These are phyloP conservation scores for Epistrophella euchroma DNA, from an alignment of 2,888 invertebrate species.

Conservation along the genomic window DNA sequence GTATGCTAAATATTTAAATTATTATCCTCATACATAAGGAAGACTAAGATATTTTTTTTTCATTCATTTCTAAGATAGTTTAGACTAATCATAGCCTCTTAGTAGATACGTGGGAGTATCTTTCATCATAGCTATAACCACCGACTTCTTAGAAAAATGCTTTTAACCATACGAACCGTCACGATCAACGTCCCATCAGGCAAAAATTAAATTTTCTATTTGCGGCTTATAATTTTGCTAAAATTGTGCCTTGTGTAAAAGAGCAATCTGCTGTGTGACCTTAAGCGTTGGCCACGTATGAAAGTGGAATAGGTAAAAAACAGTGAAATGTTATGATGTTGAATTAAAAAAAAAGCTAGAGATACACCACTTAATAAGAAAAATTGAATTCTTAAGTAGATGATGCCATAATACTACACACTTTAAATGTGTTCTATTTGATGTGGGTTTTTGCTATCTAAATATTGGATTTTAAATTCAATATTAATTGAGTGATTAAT, in stretches of 20 bases:
- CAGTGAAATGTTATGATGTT: slow-evolving; percentile 6
- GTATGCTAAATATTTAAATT: not conserved
- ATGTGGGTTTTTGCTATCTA: too few species aligned
- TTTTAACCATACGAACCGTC: slow-evolving; percentile 40
- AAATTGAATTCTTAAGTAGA: slow-evolving; percentile 38
- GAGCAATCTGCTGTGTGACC: slow-evolving; percentile 64
- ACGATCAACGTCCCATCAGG: slow-evolving; percentile 32
- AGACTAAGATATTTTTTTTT: not conserved
- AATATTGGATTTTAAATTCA: too few species aligned
- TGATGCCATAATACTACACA: not conserved
- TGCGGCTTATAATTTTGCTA: slow-evolving; percentile 65
- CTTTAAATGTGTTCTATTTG: too few species aligned
- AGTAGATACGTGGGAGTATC: slow-evolving; percentile 49
- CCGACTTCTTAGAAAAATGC: slow-evolving; percentile 12
- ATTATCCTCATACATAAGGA: not conserved
- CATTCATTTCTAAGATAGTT: not conserved
- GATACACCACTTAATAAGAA: not conserved
- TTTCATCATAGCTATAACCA: slow-evolving; percentile 46
- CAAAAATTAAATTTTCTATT: slow-evolving; percentile 5
- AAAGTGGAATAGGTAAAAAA: not conserved
- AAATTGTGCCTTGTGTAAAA: slow-evolving; percentile 56
- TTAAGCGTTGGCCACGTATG: slow-evolving; percentile 49
- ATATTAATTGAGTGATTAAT: too few species aligned
- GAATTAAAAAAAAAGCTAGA: not conserved
- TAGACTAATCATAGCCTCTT: slow-evolving; percentile 9